These are phyloP conservation scores for Puntigrus tetrazona DNA, from an alignment of 2,113 vertebrate species.

Conservation along the genomic window DNA sequence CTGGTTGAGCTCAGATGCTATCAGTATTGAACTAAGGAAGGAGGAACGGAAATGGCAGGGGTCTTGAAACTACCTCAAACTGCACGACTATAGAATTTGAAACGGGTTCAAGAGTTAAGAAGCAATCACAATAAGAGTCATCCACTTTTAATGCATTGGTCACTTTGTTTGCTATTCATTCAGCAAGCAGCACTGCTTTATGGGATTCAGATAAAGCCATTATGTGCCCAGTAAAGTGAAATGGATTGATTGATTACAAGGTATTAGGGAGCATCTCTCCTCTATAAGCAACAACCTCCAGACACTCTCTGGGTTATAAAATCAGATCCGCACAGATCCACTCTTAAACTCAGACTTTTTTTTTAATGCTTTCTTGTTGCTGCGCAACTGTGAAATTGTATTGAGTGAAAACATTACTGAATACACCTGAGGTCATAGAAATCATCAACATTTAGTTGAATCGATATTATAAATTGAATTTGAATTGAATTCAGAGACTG, in stretches of 20 bases:
- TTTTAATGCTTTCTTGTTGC: neutral
- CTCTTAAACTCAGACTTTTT: neutral
- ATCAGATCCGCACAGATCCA: neutral
- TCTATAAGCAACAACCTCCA: conserved; percentile 35
- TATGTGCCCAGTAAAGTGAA: conserved; percentile 32
- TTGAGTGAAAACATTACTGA: neutral
- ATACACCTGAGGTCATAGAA: neutral
- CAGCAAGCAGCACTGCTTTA: conserved; percentile 7
- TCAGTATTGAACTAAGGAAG: neutral
- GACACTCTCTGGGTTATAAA: conserved; percentile 8
- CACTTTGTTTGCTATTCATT: conserved; percentile 28
- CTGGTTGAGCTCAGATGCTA: neutral
- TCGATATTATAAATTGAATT: neutral
- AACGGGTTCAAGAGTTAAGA: neutral
- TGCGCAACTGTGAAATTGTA: neutral
- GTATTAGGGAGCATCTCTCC: conserved; percentile 35
- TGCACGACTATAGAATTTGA: conserved; percentile 1
- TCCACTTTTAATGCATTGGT: conserved; percentile 32
- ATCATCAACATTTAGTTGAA: neutral
- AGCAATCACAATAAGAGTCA: conserved; percentile 6
- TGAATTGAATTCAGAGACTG: neutral
- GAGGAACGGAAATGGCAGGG: neutral
- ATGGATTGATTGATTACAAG: conserved; percentile 39
- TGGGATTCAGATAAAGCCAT: conserved; percentile 44
- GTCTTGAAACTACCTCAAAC: neutral